Percentiles rank a stretch among this genome's conserved stretches.
These are phyloP conservation scores for Hippocampus abdominalis DNA, from an alignment of 2,113 vertebrate species.

Conservation along the genomic window DNA sequence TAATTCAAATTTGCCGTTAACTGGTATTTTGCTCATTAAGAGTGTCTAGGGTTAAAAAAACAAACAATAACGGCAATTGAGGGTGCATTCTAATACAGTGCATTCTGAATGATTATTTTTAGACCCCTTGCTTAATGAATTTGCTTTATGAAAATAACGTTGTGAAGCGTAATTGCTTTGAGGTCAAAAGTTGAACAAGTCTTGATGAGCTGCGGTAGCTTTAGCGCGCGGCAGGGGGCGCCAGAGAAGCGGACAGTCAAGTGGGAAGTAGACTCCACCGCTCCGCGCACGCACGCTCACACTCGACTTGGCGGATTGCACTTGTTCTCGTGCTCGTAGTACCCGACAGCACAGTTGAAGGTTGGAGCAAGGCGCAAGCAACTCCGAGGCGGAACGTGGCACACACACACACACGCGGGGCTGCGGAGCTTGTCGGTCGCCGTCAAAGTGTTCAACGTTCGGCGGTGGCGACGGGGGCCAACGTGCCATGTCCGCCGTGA, in stretches of 20 bases:
- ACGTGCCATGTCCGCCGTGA: constrained; percentile 28
- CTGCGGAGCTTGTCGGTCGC: constrained; percentile 1
- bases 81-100: neutral
- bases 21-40: neutral
- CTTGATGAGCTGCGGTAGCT: neutral
- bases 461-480: constrained; percentile 5
- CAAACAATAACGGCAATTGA: neutral
- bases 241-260: neutral
- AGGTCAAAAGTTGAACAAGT: neutral
- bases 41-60: neutral
- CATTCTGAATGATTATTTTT: neutral
- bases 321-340: neutral
- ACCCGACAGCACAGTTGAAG: neutral
- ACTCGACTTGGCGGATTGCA: neutral
- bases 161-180: neutral
- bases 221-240: neutral
- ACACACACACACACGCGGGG: neutral
- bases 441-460: neutral
- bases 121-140: neutral
- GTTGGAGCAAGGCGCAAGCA: neutral
- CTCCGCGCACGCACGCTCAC: neutral
- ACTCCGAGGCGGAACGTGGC: neutral
- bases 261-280: neutral
- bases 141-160: neutral
- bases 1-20: neutral